Conservation (phyloP, 2,113 vertebrate genomes). For the Callithrix jacchus region DNA sequence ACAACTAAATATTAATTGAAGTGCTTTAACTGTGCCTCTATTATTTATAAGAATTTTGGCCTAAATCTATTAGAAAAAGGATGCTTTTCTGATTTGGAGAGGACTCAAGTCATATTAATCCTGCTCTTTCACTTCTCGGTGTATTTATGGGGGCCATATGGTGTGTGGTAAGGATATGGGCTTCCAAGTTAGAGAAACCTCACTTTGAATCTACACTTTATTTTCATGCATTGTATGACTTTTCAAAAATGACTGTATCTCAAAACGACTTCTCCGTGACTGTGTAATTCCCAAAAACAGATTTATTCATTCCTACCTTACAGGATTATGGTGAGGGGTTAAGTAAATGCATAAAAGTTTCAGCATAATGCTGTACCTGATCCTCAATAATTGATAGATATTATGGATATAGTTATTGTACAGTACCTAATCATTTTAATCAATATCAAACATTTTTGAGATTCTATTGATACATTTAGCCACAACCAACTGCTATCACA, state of each 20-base stretch:
- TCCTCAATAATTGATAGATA: neutral
- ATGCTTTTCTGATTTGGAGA: constrained; percentile 8
- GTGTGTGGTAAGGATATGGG: neutral
- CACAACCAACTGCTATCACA: neutral
- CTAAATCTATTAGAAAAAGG: neutral
- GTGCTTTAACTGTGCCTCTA: neutral
- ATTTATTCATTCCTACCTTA: neutral
- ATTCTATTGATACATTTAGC: neutral
- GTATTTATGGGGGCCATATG: neutral
- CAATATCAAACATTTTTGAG: neutral
- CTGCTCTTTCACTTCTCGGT: neutral
- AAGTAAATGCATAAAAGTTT: neutral
- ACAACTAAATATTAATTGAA: neutral
- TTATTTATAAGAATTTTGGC: neutral
- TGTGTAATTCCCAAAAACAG: neutral
- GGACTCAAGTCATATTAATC: neutral
- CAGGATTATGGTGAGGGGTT: neutral
- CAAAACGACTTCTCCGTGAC: neutral
- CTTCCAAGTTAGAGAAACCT: neutral
- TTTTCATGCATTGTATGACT: neutral
- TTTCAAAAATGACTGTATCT: neutral
- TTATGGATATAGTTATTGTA: neutral
- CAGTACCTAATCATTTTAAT: neutral
- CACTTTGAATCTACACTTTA: neutral
- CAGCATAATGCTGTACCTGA: neutral